Percentiles rank a stretch among this genome's conserved stretches.
Evolutionary conservation across 2,113 vertebrate genomes (phyloP).

Genomic region (Dissostichus mawsoni): DNA sequence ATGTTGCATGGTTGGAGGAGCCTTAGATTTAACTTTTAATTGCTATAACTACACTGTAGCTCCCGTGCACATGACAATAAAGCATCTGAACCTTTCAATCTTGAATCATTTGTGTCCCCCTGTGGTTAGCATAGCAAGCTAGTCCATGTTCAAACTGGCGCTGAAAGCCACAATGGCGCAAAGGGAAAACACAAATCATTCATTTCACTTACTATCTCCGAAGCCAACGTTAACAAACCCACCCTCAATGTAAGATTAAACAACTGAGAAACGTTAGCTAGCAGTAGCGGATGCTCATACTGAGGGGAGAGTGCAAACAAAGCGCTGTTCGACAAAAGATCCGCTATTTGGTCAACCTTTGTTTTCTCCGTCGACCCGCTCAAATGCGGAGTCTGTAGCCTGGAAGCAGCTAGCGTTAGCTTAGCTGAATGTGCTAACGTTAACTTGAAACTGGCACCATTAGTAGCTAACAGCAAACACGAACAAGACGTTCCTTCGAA

Average conservation of each 20-base stretch:
- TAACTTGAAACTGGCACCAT: not conserved
- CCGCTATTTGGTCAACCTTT: slow-evolving; percentile 75
- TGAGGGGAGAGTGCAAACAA: accelerated
- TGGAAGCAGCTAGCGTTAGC: slow-evolving; percentile 53
- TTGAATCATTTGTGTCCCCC: not conserved
- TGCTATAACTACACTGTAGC: too few species aligned
- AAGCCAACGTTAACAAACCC: too few species aligned
- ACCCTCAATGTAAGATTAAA: accelerated
- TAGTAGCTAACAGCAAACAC: not conserved
- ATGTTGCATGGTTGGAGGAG: too few species aligned
- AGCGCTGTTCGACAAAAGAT: slow-evolving; percentile 31
- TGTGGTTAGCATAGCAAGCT: slow-evolving; percentile 67
- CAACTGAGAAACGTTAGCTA: accelerated
- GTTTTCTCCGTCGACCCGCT: slow-evolving; percentile 77
- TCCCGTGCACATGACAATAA: too few species aligned
- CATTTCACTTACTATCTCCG: slow-evolving; percentile 14
- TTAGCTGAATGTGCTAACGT: slow-evolving; percentile 47
- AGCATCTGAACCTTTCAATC: too few species aligned
- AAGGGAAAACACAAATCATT: slow-evolving; percentile 44
- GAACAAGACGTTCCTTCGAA: accelerated
- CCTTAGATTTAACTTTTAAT: too few species aligned
- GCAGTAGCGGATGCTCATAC: accelerated
- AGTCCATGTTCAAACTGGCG: slow-evolving; percentile 64
- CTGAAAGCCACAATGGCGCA: slow-evolving; percentile 79
- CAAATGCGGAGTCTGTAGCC: slow-evolving; percentile 69